Percentiles rank a stretch among this genome's conserved stretches.
phyloP scores from a whole-genome alignment of 1,140 invertebrate genomes.

The Cherax quadricarinatus region DNA sequence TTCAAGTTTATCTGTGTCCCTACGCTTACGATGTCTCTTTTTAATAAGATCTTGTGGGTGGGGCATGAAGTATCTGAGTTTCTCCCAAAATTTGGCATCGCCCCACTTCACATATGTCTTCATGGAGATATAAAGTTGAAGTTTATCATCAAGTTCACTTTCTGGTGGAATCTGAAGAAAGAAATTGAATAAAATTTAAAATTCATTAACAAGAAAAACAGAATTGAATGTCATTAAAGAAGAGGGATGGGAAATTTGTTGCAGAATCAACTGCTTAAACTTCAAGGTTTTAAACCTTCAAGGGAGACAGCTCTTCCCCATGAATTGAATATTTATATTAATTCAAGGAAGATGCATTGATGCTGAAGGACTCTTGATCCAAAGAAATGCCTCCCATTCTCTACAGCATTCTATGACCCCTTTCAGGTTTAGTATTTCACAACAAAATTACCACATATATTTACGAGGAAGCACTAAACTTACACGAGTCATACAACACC shows the following conservation, averaged over 20 bases:
- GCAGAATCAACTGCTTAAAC: not conserved
- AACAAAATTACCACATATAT: too few relatives aligned
- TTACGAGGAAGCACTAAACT: too few relatives aligned
- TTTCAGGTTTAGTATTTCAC: too few relatives aligned
- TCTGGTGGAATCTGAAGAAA: slow-evolving; percentile 47
- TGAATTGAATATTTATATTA: too few relatives aligned
- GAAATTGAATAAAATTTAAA: not conserved
- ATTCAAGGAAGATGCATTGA: too few relatives aligned
- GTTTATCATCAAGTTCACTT: slow-evolving; percentile 56
- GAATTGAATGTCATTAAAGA: not conserved
- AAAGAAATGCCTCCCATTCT: too few relatives aligned
- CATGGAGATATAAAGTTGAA: slow-evolving; percentile 53
- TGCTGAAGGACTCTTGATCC: too few relatives aligned
- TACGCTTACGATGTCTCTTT: slow-evolving; percentile 19
- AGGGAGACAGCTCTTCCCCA: too few relatives aligned
- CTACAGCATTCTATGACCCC: too few relatives aligned
- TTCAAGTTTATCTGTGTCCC: slow-evolving; percentile 34
- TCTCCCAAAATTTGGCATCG: slow-evolving; percentile 64
- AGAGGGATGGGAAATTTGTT: not conserved
- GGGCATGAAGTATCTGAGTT: slow-evolving; percentile 60
- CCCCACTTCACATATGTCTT: slow-evolving; percentile 61
- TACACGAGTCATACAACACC: too few relatives aligned
- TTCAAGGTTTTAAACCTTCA: too few relatives aligned
- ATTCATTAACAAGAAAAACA: not conserved
- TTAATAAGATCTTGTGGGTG: slow-evolving; percentile 53